Conservation (phyloP, 2,888 invertebrate species). For the Thelaira solivaga region DNA sequence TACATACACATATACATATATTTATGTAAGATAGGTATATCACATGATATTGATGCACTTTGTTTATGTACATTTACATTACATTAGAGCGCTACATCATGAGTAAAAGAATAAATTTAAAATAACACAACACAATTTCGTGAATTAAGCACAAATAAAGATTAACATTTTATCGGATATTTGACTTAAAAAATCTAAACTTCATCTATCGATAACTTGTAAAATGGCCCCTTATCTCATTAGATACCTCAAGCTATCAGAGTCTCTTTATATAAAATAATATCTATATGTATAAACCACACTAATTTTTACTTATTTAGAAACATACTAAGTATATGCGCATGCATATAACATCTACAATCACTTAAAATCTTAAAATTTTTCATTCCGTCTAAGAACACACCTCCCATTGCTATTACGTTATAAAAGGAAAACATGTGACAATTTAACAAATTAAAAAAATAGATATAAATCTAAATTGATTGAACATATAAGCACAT, state of each 20-base stretch:
- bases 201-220: too few species aligned
- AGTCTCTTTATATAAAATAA: too few species aligned
- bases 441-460: slow-evolving; percentile 37
- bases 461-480: slow-evolving; percentile 39
- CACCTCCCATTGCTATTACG: slow-evolving; percentile 48
- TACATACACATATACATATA: neutral
- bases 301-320: too few species aligned
- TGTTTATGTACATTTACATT: neutral
- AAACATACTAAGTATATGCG: too few species aligned
- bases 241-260: too few species aligned
- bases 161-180: too few species aligned
- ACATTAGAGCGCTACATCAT: neutral
- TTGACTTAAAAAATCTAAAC: too few species aligned
- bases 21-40: neutral
- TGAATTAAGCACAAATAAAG: too few species aligned
- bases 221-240: too few species aligned
- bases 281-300: too few species aligned
- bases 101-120: too few species aligned
- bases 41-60: neutral
- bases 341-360: too few species aligned
- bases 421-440: slow-evolving; percentile 23
- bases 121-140: neutral
- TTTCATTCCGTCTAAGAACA: slow-evolving; percentile 26
- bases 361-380: neutral
- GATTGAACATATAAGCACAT: slow-evolving; percentile 15